A percentile compares a stretch with the other conserved stretches of the same genome.
phyloP scores from a whole-genome alignment of 53 echinoderm and acorn worm genomes.

The Paracentrotus lividus region DNA sequence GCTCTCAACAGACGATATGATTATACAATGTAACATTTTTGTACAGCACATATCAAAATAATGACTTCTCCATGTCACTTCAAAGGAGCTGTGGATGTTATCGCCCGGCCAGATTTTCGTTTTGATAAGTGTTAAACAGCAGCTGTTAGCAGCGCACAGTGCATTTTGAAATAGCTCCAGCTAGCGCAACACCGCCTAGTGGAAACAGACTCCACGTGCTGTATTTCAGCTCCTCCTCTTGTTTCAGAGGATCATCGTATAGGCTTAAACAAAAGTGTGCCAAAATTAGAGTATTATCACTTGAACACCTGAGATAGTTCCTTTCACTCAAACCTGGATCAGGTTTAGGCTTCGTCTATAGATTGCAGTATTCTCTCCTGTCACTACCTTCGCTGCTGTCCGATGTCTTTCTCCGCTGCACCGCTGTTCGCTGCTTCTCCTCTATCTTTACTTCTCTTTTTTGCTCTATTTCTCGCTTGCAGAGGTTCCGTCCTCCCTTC shows the following conservation, averaged over 20 bases:
- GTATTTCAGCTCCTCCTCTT: not conserved
- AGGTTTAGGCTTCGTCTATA: not conserved
- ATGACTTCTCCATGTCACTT: too few species aligned
- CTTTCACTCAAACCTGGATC: constrained; percentile 25
- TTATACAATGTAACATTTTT: too few species aligned
- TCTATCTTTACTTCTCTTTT: not conserved
- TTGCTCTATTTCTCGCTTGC: not conserved
- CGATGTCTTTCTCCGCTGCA: not conserved
- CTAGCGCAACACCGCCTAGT: too few species aligned
- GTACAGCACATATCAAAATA: too few species aligned
- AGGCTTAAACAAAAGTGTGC: not conserved
- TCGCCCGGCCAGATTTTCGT: too few species aligned
- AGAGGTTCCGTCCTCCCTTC: not conserved
- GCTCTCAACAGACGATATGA: too few species aligned
- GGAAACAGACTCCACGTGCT: not conserved
- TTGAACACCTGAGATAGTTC: constrained; percentile 42
- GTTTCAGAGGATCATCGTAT: not conserved
- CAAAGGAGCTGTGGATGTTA: too few species aligned
- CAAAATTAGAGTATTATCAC: constrained; percentile 23
- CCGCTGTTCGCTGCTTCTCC: not conserved
- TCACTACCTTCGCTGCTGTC: constrained; percentile 1
- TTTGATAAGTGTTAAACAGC: too few species aligned
- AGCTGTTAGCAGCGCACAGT: too few species aligned
- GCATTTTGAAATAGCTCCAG: too few species aligned
- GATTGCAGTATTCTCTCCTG: not conserved